Evolutionary conservation across 2,888 invertebrate species (phyloP), one percentile per base, ranked within the genome.

Genomic region (Trisateles emortualis): DNA sequence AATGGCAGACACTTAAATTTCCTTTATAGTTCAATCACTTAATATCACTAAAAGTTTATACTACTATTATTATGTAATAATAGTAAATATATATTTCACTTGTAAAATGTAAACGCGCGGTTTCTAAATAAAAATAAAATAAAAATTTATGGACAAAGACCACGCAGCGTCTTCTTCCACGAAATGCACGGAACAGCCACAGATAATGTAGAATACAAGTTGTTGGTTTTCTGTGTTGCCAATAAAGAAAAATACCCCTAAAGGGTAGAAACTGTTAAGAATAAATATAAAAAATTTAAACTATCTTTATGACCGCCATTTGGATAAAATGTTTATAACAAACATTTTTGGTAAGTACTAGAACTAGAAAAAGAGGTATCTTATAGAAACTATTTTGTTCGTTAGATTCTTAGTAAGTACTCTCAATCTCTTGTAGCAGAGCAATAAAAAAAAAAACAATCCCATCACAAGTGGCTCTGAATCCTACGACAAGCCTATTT

Each of bases 121-220:
- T 79, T 78, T 69, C 72, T 72, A 84, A 87, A 80, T 85, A 88
- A 87, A 86, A 81, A 88, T 86, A 88, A 90, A 87, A 87, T 83
- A 88, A 90, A 91, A 89, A 81, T 83, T 74, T 48, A 68, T 78
- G 84, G 83, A 89, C 86, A 87, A 89, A 87, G 85, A 87, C 79
- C 79, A 84, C 78, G 79, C 67, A 79, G 88, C 85, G 87, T 88
- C 88, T 83, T 84, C 83, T 86, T 88, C 87, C 86, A 84, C 82
- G 85, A 84, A 86, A 83, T 77, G 82, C 78, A 76, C 69, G 69
- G 56, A 68, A 58, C 62, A 55, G 50, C 56, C 49, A 62, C 64
- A 71, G 69, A 66, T 56, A 53, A 60, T 51, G 53, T 40, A 63
- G 33, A 53, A 44, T 11, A 0, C 35, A 36, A 44, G 24, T 46